phyloP scores from a whole-genome alignment of 64 coral and sea anemone species.

The Trachythela sp. region DNA sequence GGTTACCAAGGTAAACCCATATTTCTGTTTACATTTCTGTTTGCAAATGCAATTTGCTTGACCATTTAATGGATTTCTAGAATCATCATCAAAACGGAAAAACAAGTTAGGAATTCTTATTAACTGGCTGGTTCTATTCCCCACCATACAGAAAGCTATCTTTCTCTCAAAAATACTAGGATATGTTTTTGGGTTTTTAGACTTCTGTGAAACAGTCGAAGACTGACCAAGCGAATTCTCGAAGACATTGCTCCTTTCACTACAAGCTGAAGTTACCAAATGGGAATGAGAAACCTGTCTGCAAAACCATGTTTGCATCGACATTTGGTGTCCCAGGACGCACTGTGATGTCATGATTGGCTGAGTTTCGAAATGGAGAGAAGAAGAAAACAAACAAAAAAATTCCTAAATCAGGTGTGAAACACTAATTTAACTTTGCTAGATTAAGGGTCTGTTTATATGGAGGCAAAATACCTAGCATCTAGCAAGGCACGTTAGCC shows the following conservation, averaged over 20 bases:
- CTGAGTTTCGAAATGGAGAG: not conserved
- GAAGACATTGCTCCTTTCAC: not conserved
- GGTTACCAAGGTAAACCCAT: not conserved
- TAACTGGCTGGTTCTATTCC: too few relatives aligned
- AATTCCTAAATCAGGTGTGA: not conserved
- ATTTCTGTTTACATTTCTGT: too few relatives aligned
- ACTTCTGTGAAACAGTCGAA: not conserved
- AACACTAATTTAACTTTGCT: too few relatives aligned
- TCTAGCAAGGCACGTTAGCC: too few relatives aligned
- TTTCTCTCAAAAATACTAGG: not conserved
- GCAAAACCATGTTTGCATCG: not conserved
- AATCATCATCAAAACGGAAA: too few relatives aligned
- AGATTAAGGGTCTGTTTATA: too few relatives aligned
- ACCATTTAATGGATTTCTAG: too few relatives aligned
- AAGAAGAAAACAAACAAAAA: not conserved
- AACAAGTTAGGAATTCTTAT: too few relatives aligned
- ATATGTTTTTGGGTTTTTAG: not conserved
- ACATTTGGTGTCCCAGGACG: not conserved
- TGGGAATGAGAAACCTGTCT: constrained; percentile 9
- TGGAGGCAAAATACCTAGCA: too few relatives aligned
- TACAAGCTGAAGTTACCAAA: constrained; percentile 12
- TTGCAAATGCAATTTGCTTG: too few relatives aligned
- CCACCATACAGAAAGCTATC: not conserved
- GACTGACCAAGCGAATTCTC: not conserved
- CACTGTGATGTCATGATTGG: not conserved